Conservation (phyloP, 2,888 invertebrate species). For the Zygaena filipendulae region DNA sequence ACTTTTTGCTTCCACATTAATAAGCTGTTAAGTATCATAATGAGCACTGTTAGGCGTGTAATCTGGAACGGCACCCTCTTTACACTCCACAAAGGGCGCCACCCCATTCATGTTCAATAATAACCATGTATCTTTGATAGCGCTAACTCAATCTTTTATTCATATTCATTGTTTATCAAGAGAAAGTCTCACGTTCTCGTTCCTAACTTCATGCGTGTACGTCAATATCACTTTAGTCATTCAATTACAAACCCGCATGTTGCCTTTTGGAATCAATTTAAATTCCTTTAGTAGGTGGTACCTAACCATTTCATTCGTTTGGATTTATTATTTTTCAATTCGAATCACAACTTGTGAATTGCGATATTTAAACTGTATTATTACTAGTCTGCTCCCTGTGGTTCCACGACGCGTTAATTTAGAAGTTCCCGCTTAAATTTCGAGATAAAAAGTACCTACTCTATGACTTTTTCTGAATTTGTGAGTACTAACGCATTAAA, state of each 20-base stretch:
- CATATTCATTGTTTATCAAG: constrained; percentile 21
- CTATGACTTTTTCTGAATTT: no score
- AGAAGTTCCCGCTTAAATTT: no score
- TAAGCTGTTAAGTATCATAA: constrained; percentile 49
- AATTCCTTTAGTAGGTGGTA: constrained; percentile 21
- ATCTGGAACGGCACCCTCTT: constrained; percentile 40
- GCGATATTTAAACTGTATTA: constrained; percentile 1
- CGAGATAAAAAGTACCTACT: no score
- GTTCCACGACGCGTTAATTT: no score
- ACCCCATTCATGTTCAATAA: constrained; percentile 37
- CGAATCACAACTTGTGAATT: not conserved
- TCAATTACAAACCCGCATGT: constrained; percentile 53
- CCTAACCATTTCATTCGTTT: not conserved
- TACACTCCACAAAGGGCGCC: constrained; percentile 28
- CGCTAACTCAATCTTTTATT: constrained; percentile 19
- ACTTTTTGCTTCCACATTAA: constrained; percentile 42
- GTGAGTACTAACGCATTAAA: no score
- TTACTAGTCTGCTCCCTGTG: no score
- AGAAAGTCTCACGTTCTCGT: constrained; percentile 24
- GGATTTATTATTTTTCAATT: not conserved
- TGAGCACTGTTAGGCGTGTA: constrained; percentile 47
- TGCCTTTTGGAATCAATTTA: constrained; percentile 42
- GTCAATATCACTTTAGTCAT: constrained; percentile 44
- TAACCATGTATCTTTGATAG: constrained; percentile 25
- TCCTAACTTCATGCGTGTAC: constrained; percentile 24